phyloP scores from a whole-genome alignment of 2,888 invertebrate species.

The Drosophila melanocephala region DNA sequence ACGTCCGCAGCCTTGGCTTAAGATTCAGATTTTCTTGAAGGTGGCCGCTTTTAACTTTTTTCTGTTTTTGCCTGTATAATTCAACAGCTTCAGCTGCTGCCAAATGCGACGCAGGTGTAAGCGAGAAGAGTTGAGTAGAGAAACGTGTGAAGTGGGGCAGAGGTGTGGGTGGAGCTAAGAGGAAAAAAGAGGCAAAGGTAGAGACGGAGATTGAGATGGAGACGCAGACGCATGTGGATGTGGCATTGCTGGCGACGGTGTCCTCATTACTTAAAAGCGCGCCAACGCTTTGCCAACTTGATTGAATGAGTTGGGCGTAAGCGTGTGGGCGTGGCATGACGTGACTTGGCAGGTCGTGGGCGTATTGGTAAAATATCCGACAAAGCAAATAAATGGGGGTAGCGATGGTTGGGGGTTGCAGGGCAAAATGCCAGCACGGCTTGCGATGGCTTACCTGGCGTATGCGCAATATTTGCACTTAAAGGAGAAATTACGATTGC shows the following conservation, averaged over 20 bases:
- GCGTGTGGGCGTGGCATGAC: constrained; percentile 19
- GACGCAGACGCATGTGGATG: constrained; percentile 18
- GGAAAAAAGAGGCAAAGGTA: background rate
- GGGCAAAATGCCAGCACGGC: constrained; percentile 24
- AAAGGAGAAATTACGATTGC: constrained; percentile 36
- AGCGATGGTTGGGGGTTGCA: background rate
- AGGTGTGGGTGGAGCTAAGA: background rate
- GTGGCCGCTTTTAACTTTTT: constrained; percentile 42
- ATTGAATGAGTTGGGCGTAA: constrained; percentile 63
- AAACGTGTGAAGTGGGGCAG: background rate
- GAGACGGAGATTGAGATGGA: background rate
- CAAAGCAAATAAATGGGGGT: constrained; percentile 7
- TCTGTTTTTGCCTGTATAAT: constrained; percentile 46
- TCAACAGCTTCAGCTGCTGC: constrained; percentile 56
- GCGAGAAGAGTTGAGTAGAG: constrained; percentile 1
- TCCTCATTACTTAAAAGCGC: constrained; percentile 76
- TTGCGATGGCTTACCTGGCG: constrained; percentile 32
- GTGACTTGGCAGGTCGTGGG: constrained; percentile 14
- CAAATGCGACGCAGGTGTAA: constrained; percentile 46
- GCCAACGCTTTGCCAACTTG: constrained; percentile 61
- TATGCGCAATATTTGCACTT: constrained; percentile 48
- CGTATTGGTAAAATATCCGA: constrained; percentile 28
- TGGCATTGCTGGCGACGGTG: constrained; percentile 49
- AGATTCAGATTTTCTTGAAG: constrained; percentile 53
- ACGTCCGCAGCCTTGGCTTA: constrained; percentile 55